Evolutionary conservation across 35 echinoderm and acorn worm genomes (phyloP), one percentile per base, ranked within the genome.

Genomic region (Ptychodera flava): DNA sequence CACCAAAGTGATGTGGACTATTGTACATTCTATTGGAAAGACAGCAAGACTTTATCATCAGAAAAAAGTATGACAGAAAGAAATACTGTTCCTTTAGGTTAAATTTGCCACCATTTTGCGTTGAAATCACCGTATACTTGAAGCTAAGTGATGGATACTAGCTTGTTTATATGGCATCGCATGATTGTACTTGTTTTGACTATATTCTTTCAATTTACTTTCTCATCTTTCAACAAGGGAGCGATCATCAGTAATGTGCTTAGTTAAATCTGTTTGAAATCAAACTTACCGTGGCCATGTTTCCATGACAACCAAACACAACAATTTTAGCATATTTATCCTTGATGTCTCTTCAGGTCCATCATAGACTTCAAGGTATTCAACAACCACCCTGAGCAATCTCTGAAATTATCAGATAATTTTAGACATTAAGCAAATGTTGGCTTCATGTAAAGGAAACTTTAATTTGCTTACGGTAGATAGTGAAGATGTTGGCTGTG

Each of bases 281-380:
- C 6, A 64, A 64, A 12, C 45, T 64, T 22, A 64, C 45, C 45
- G 6, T 64, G 45, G 45, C 45, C 45, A 64, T 64, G 45, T 64
- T 64, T 64, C 45, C 45, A 64, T 64, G 45, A 22, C 22, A 64
- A 64, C 45, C 45, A 64, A 12, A 12, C 45, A 12, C 45, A 64
- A 64, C 45, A 64, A 64, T 64, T 64, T 64, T 22, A 64, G 22
- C 6, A 64, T 64, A 64, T 64, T 64, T 64, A 64, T 12, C 22
- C 45, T 64, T 22, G 45, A 12, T 64, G 22, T 64, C 80, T 97
- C 91, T 52, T 89, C 94, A 31, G 36, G 30, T 0, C 94, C 94
- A 86, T 97, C 91, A 87, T 82, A 88, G 0, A 88, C 86, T 80
- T 97, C 94, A 0, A 97, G 83, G 52, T 91, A 97, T 34, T 52